These are phyloP conservation scores for Callyntrura sp. DNA, from an alignment of 2,888 invertebrate genomes.

Conservation along the genomic window DNA sequence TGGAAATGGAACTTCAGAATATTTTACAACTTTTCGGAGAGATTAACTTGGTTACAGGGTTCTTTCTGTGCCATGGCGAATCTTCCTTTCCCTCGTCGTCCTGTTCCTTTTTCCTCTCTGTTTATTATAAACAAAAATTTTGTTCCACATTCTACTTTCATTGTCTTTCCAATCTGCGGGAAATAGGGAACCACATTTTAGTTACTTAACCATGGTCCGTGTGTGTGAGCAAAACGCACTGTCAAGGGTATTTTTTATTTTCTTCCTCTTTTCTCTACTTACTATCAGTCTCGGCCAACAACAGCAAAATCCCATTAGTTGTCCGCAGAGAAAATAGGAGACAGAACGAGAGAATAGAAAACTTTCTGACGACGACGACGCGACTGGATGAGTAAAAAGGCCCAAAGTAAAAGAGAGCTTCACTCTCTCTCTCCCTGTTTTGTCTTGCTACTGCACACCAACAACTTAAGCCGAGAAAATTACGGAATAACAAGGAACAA, in stretches of 20 bases:
- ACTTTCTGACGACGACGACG: neutral
- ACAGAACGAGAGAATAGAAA: neutral
- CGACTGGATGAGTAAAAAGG: neutral
- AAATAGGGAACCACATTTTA: too few species aligned
- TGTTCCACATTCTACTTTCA: too few species aligned
- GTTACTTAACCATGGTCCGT: too few species aligned
- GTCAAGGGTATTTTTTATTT: neutral
- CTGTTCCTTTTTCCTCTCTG: too few species aligned
- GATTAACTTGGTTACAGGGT: too few species aligned
- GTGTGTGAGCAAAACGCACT: neutral
- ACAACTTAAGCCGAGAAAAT: constrained; percentile 52
- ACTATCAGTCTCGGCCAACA: neutral
- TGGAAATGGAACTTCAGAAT: too few species aligned
- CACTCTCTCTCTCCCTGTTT: neutral
- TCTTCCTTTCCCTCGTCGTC: too few species aligned
- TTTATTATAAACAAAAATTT: too few species aligned
- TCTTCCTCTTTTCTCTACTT: too few species aligned
- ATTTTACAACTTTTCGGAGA: too few species aligned
- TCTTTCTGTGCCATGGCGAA: too few species aligned
- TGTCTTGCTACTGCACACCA: neutral
- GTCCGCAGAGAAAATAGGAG: constrained; percentile 19
- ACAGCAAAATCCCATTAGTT: constrained; percentile 51
- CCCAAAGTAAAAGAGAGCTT: neutral
- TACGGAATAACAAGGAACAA: constrained; percentile 52
- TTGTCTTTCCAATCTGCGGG: too few species aligned